Base-by-base conservation (phyloP, 1,140 invertebrate genomes). In the Hyphantria cunea region DNA sequence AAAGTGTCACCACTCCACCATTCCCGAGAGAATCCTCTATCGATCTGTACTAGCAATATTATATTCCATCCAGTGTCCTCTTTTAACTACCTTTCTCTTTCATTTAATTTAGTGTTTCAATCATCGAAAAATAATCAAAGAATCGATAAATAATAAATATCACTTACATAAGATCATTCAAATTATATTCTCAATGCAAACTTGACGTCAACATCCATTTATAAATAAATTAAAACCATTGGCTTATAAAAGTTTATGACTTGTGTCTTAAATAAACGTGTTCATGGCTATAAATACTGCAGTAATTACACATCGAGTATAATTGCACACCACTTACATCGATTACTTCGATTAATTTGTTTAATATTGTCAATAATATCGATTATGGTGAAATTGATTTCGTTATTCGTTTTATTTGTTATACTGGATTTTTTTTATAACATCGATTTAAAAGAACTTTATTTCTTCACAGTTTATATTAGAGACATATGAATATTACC, bases 291-390 rank as follows among this genome's bases (percentile, higher is more conserved):
- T 55, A 45, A 55, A 44, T 45, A 55, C 17, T 25, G 9, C 48
- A 44, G 39, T 58, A 49, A 58, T 39, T 48, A 58, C 44, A 49
- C 45, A 49, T 58, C 55, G 33, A 12, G 3, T 39, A 49, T 58
- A 58, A 58, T 58, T 48, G 55, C 45, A 48, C 34, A 47, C 37
- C 56, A 51, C 42, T 60, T 51, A 60, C 39, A 51, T 60, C 48
- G 17, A 44, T 60, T 60, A 34, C 12, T 10, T n/a, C 15, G 48
- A 51, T 60, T 60, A 60, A 51, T 60, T 60, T 60, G 56, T 60
- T 60, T 60, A 60, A 60, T 60, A 60, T 60, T 60, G 34, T 32
- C 25, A 42, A 60, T 60, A 44, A 50, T 60, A 60, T 51, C 47
- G 42, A 60, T 60, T 60, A 60, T 17, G 6, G 12, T n/a, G 17